Conservation (phyloP, 1,140 invertebrate genomes). For the Drosophila quadrilineata region DNA sequence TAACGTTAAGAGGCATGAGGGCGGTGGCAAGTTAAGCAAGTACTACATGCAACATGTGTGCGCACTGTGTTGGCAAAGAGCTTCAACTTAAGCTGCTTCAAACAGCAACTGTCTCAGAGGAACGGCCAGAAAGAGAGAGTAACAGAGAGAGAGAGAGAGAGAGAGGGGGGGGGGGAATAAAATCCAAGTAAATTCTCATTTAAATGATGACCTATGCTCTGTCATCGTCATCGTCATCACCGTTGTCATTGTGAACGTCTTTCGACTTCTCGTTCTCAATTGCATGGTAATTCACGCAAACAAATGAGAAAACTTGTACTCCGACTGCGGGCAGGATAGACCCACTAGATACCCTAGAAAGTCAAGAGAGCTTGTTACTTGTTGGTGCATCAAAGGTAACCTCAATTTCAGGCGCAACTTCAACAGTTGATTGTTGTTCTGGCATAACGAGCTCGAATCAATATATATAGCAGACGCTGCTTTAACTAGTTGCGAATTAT, state of each 20-base stretch:
- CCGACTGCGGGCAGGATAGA: neutral
- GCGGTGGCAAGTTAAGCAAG: neutral
- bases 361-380: too few relatives aligned
- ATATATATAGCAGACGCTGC: too few relatives aligned
- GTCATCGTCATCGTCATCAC: constrained; percentile 13
- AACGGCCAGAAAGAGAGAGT: neutral
- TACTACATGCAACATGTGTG: constrained; percentile 71
- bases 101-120: neutral
- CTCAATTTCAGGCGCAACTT: too few relatives aligned
- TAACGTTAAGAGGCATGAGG: neutral
- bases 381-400: too few relatives aligned
- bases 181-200: constrained; percentile 20
- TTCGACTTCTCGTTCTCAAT: neutral
- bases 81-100: constrained; percentile 21
- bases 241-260: neutral
- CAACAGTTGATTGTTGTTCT: too few relatives aligned
- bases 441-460: too few relatives aligned
- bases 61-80: constrained; percentile 1
- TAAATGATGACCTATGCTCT: constrained; percentile 29
- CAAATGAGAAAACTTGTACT: neutral
- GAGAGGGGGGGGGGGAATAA: too few relatives aligned
- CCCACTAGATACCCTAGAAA: neutral
- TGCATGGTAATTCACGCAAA: constrained; percentile 2
- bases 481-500: too few relatives aligned
- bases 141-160: neutral